phyloP scores from a whole-genome alignment of 2,113 vertebrate species.

The Zootoca vivipara region DNA sequence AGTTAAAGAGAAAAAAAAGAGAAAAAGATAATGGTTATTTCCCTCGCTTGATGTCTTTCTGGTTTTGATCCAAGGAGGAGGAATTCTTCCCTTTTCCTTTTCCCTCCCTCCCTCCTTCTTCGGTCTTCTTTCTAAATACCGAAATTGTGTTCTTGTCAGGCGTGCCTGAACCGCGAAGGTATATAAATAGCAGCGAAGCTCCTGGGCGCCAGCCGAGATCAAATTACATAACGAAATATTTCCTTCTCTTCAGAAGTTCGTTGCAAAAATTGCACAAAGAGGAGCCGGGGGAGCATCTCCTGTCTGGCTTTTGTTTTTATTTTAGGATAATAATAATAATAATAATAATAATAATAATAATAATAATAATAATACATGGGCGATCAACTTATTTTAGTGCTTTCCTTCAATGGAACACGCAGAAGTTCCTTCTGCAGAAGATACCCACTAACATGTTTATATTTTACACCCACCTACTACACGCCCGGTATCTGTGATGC shows the following conservation, averaged over 20 bases:
- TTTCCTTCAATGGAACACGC: background rate
- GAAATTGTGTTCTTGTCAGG: background rate
- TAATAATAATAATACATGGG: no score
- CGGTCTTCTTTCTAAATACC: background rate
- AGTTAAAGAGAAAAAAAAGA: background rate
- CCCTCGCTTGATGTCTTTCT: background rate
- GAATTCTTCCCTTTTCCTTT: background rate
- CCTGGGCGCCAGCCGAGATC: background rate
- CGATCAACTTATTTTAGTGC: no score
- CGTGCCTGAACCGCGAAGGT: background rate
- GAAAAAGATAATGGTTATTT: no score
- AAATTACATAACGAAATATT: background rate
- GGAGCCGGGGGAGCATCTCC: background rate
- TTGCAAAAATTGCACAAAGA: background rate
- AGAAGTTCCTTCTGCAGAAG: no score
- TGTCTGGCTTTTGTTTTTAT: background rate
- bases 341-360: no score
- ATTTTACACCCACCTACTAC: no score
- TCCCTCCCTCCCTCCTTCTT: accelerated
- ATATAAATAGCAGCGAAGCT: background rate
- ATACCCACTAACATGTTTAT: no score
- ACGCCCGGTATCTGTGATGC: no score
- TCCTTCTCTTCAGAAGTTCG: background rate
- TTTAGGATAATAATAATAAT: no score
- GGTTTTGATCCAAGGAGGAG: background rate